Conservation (phyloP, 2,113 vertebrate genomes). For the Poeciliopsis prolifica region DNA sequence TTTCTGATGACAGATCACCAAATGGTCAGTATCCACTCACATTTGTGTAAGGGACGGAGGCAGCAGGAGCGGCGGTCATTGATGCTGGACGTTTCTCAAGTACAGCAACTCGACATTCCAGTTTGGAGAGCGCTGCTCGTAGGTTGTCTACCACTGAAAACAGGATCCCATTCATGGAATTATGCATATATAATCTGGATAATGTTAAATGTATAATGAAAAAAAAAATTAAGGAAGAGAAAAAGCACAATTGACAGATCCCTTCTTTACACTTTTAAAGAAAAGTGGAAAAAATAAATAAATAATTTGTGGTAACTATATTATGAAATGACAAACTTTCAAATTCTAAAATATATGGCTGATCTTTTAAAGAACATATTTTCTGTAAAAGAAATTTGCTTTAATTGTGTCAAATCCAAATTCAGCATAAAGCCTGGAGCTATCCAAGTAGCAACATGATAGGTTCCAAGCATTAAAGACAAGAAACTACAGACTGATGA, state of each 20-base stretch:
- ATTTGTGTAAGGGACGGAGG: slow-evolving; percentile 78
- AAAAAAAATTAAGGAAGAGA: not conserved
- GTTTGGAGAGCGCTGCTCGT: slow-evolving; percentile 84
- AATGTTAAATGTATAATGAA: not conserved
- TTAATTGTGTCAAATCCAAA: not conserved
- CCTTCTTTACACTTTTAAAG: too few relatives aligned
- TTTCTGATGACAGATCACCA: not conserved
- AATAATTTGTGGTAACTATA: too few relatives aligned
- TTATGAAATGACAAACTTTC: too few relatives aligned
- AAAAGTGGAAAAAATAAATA: too few relatives aligned
- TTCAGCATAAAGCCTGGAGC: not conserved
- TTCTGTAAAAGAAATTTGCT: not conserved
- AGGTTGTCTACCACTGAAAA: slow-evolving; percentile 87
- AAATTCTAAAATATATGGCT: too few relatives aligned
- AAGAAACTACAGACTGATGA: not conserved
- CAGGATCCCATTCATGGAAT: not conserved
- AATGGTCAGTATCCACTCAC: slow-evolving; percentile 63
- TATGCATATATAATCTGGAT: not conserved
- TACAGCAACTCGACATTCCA: slow-evolving; percentile 83
- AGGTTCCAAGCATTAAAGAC: not conserved
- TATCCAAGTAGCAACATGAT: not conserved
- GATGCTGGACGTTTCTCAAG: slow-evolving; percentile 83
- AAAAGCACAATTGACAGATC: not conserved
- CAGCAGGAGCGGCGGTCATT: slow-evolving; percentile 15
- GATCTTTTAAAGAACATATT: too few relatives aligned